A percentile compares a stretch with the other conserved stretches of the same genome.
Evolutionary conservation across 2,113 vertebrate genomes (phyloP).

Genomic region (Lepisosteus osseus): DNA sequence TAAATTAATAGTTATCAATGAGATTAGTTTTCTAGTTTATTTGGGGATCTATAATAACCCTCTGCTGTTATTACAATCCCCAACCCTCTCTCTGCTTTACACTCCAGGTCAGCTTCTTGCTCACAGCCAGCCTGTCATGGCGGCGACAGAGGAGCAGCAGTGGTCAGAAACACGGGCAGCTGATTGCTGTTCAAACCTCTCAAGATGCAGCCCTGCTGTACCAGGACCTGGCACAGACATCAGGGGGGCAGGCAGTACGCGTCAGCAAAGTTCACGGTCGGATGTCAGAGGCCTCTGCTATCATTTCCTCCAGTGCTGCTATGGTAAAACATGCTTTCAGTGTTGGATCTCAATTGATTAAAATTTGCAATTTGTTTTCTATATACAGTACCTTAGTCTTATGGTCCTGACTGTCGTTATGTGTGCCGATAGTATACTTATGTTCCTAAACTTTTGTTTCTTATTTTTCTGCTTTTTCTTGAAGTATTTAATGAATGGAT

Average conservation of each 20-base stretch:
- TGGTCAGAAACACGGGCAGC: not conserved
- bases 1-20: too few species aligned
- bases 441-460: too few species aligned
- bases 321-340: constrained; percentile 31
- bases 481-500: too few species aligned
- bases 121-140: constrained; percentile 21
- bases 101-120: constrained; percentile 52
- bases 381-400: too few species aligned
- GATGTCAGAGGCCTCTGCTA: constrained; percentile 28
- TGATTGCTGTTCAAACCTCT: not conserved
- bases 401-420: too few species aligned
- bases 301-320: constrained; percentile 40
- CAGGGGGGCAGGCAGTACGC: constrained; percentile 50
- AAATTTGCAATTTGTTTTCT: too few species aligned
- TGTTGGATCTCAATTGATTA: too few species aligned
- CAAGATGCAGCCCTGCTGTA: constrained; percentile 39
- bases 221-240: constrained; percentile 46
- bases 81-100: not conserved
- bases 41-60: too few species aligned
- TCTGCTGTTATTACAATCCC: too few species aligned
- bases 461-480: too few species aligned
- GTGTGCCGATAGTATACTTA: too few species aligned
- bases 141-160: constrained; percentile 23
- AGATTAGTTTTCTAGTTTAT: too few species aligned
- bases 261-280: constrained; percentile 30